Conservation (phyloP, 2,113 vertebrate species). For the Dromiciops gliroides region DNA sequence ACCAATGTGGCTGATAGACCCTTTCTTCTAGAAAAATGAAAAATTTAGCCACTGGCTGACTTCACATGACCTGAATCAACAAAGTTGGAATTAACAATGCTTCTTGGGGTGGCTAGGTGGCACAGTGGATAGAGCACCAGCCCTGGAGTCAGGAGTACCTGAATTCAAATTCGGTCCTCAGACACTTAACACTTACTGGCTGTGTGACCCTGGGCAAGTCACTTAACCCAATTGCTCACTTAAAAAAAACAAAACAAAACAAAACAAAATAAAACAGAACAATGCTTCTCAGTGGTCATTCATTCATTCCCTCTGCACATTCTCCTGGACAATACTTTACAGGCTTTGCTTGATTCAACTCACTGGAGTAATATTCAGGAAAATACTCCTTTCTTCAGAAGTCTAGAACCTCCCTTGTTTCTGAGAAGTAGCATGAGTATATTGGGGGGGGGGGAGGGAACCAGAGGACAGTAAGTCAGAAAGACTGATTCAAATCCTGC, state of each 20-base stretch:
- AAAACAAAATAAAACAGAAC: too few relatives aligned
- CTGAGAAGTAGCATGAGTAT: constrained; percentile 29
- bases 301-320: background rate
- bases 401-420: constrained; percentile 10
- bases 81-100: background rate
- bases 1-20: background rate
- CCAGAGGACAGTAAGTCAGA: background rate
- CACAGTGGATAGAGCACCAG: too few relatives aligned
- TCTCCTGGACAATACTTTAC: constrained; percentile 21
- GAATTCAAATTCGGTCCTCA: too few relatives aligned
- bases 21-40: background rate
- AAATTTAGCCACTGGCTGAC: background rate
- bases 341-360: constrained; percentile 33
- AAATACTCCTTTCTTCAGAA: background rate
- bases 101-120: too few relatives aligned
- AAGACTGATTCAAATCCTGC: background rate
- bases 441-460: background rate
- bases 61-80: background rate
- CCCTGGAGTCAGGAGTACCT: too few relatives aligned
- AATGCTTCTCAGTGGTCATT: background rate
- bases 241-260: too few relatives aligned
- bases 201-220: too few relatives aligned
- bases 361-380: background rate
- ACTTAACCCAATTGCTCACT: too few relatives aligned
- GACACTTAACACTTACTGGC: too few relatives aligned